A percentile compares a stretch with the other conserved stretches of the same genome.
These are phyloP conservation scores for Trematomus bernacchii DNA, from an alignment of 2,797 vertebrate species.

Conservation along the genomic window DNA sequence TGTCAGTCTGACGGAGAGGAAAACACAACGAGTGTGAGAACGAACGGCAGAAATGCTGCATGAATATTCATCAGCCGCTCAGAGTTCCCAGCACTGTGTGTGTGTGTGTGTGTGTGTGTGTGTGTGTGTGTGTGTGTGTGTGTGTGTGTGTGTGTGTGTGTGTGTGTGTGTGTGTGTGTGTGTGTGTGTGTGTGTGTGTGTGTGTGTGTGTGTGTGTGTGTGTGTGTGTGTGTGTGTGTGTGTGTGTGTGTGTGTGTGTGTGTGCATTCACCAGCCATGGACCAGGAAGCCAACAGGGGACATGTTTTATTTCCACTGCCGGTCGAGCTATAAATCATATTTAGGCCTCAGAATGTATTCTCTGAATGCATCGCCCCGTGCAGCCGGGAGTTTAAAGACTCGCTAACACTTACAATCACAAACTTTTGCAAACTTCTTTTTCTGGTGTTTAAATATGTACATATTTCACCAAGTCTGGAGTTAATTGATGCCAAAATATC, in stretches of 20 bases:
- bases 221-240: slow-evolving; percentile 24
- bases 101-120: slow-evolving; percentile 31
- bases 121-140: slow-evolving; percentile 22
- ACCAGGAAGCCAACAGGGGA: neutral
- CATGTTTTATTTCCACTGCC: neutral
- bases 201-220: too few species aligned
- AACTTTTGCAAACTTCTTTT: too few species aligned
- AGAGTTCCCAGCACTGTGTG: slow-evolving; percentile 44
- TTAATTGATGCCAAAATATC: too few species aligned
- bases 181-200: slow-evolving; percentile 10
- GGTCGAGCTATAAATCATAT: neutral
- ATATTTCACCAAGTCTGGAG: too few species aligned
- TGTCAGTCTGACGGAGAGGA: slow-evolving; percentile 40
- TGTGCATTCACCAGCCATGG: neutral
- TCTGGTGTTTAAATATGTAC: too few species aligned
- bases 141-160: slow-evolving; percentile 22
- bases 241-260: slow-evolving; percentile 28
- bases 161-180: slow-evolving; percentile 29
- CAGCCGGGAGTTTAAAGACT: too few species aligned
- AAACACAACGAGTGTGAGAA: slow-evolving; percentile 62
- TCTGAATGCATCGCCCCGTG: too few species aligned
- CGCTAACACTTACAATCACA: too few species aligned
- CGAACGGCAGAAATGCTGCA: slow-evolving; percentile 10
- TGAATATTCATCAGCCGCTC: slow-evolving; percentile 59
- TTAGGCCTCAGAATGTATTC: too few species aligned